phyloP scores from a whole-genome alignment of 2,888 invertebrate species.

The Nasonovia ribisnigri region DNA sequence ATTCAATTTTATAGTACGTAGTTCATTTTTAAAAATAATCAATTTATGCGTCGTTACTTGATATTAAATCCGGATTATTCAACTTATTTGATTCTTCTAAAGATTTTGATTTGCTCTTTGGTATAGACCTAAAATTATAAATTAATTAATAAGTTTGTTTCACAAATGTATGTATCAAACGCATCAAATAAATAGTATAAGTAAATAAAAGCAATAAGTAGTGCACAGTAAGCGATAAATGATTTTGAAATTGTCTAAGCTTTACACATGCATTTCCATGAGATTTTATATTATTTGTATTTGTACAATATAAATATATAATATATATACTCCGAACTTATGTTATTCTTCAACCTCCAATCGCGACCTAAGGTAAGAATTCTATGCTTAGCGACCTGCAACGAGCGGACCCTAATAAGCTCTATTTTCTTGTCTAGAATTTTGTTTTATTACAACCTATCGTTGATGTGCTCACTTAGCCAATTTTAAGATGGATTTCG shows the following conservation, averaged over 20 bases:
- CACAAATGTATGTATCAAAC: neutral
- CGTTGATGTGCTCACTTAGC: slow-evolving; percentile 64
- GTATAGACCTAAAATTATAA: slow-evolving; percentile 49
- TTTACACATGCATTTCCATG: slow-evolving; percentile 47
- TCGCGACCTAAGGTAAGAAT: slow-evolving; percentile 28
- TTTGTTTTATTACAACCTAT: slow-evolving; percentile 62
- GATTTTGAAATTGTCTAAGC: slow-evolving; percentile 32
- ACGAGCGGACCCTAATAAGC: slow-evolving; percentile 61
- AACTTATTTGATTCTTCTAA: slow-evolving; percentile 28
- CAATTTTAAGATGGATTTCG: slow-evolving; percentile 63
- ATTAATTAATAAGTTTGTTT: neutral
- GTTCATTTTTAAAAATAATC: neutral
- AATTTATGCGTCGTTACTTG: slow-evolving; percentile 9
- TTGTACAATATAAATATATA: slow-evolving; percentile 25
- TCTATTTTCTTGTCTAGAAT: slow-evolving; percentile 60
- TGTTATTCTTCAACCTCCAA: slow-evolving; percentile 51
- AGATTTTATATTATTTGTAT: slow-evolving; percentile 13
- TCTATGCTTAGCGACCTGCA: slow-evolving; percentile 60
- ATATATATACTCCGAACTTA: slow-evolving; percentile 19
- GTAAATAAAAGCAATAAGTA: slow-evolving; percentile 47
- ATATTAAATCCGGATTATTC: slow-evolving; percentile 29
- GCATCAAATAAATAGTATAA: neutral
- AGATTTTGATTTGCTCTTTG: slow-evolving; percentile 19
- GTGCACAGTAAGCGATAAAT: slow-evolving; percentile 43
- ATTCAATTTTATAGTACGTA: neutral